phyloP scores from a whole-genome alignment of 2,888 invertebrate species.

The Cephalotes varians region DNA sequence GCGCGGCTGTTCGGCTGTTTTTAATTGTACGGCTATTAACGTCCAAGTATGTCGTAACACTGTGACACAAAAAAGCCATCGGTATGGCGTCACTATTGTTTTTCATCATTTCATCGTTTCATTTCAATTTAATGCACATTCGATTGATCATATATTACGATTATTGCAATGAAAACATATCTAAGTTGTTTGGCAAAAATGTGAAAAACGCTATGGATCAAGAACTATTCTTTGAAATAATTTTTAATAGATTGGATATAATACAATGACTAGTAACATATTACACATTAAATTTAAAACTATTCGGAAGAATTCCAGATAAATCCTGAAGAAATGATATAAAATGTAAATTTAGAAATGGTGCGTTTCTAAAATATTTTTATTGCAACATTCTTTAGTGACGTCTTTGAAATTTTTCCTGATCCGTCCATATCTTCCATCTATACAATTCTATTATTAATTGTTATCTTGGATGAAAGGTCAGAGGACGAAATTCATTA shows the following conservation, averaged over 20 bases:
- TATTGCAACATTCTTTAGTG: neutral
- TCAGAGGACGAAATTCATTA: conserved; percentile 19
- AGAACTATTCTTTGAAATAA: neutral
- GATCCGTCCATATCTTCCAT: neutral
- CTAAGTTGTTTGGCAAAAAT: neutral
- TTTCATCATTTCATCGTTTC: neutral
- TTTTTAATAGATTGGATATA: neutral
- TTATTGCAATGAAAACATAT: neutral
- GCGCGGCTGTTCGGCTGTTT: conserved; percentile 61
- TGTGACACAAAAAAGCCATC: neutral
- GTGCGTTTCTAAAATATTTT: neutral
- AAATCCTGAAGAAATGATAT: neutral
- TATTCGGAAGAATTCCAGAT: neutral
- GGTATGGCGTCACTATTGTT: neutral
- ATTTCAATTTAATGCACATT: conserved; percentile 17
- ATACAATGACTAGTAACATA: neutral
- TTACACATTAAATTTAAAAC: neutral
- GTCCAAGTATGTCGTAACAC: neutral
- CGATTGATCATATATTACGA: neutral
- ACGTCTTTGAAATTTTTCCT: neutral
- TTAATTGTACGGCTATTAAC: conserved; percentile 68
- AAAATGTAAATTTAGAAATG: neutral
- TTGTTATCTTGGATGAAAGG: neutral
- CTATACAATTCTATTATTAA: conserved; percentile 10
- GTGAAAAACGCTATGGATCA: neutral